Base-by-base conservation (phyloP, 2,113 vertebrate genomes). In the Pedionomus torquatus region DNA sequence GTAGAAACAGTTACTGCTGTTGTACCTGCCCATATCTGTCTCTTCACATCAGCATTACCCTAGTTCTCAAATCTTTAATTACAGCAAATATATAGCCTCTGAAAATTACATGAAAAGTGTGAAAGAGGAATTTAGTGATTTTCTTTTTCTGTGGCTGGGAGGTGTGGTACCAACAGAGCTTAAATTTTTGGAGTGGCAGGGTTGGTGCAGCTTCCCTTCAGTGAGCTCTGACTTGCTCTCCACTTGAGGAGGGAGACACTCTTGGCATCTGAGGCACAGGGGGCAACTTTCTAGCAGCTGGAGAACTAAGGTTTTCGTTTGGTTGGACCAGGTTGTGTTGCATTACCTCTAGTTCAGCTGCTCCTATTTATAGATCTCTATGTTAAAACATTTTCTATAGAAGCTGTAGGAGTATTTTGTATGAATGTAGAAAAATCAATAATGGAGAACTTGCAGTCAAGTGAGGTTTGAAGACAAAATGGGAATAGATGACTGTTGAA, bases 221-320 rank as follows among this genome's bases (percentile, higher is more conserved):
- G 23, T 35, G 39, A 78, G 28, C 13, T 55, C 4, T 0, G 41
- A 6, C 2, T 10, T 48, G 7, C 21, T 15, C 23, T 60, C 4
- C 6, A 5, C 1, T 14, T 89, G 41, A 5, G 10, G 25, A 54
- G 9, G 3, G 18, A 77, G 54, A 16, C 11, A 44, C 39, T 37
- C 18, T 28, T 69, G 70, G 31, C 17, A 48, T 15, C 15, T 49
- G 58, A 52, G 21, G 20, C 35, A 9, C 17, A 51, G 30, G 10
- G 35, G 30, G 4, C 7, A 26, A 11, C 7, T 43, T 66, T 52
- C 80, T 23, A 35, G 17, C 9, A 9, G 24, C 2, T 4, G 51
- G 31, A 76, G 41, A 91, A 54, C 20, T 51, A 33, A 25, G 30
- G 13, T 51, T 69, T 41, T 28, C 41, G 26, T 9, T 49, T 81